A percentile compares a stretch with the other conserved stretches of the same genome.
Conservation (phyloP, 2,113 vertebrate species). For the Pseudopodoces humilis region DNA sequence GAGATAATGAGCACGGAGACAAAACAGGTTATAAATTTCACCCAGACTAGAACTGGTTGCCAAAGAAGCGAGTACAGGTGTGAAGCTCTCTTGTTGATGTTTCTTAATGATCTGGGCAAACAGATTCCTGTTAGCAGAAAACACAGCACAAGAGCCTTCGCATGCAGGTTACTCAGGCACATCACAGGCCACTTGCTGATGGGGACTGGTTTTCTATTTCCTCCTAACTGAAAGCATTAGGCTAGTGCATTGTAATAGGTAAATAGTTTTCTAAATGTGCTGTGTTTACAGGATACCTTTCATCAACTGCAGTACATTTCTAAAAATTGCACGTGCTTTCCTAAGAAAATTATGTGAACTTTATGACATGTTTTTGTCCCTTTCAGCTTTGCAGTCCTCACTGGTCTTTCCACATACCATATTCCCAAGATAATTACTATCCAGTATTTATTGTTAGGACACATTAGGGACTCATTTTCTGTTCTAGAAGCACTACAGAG, state of each 20-base stretch:
- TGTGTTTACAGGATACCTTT: not conserved
- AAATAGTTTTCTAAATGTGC: not conserved
- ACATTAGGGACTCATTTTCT: not conserved
- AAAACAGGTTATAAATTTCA: not conserved
- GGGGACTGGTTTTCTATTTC: not conserved
- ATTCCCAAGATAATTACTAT: not conserved
- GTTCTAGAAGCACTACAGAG: not conserved
- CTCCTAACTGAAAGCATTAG: not conserved
- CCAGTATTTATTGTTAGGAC: not conserved
- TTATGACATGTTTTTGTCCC: not conserved
- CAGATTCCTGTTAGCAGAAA: not conserved
- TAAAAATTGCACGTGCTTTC: not conserved
- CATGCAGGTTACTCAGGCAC: not conserved
- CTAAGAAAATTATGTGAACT: not conserved
- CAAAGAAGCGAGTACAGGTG: not conserved
- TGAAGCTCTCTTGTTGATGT: not conserved
- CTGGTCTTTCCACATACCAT: not conserved
- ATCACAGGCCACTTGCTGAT: not conserved
- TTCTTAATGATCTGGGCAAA: not conserved
- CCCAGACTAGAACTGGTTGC: not conserved
- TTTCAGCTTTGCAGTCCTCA: not conserved
- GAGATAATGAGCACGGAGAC: not conserved
- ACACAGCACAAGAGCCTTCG: not conserved
- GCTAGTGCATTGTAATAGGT: not conserved
- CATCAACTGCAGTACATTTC: not conserved